phyloP scores from a whole-genome alignment of 2,888 invertebrate genomes.

The Mellilla xanthometata region DNA sequence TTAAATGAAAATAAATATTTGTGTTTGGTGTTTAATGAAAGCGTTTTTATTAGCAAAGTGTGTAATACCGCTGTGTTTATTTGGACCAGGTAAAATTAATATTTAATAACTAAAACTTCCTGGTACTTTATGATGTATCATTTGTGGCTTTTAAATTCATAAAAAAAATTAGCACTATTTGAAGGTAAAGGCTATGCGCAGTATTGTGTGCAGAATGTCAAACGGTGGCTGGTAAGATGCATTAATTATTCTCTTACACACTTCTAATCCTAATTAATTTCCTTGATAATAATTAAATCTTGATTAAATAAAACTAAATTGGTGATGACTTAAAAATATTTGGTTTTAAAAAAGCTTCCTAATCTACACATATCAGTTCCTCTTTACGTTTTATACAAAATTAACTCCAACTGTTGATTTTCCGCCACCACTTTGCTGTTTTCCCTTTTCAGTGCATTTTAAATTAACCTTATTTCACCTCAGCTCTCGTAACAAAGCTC shows the following conservation, averaged over 20 bases:
- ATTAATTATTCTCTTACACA: too few relatives aligned
- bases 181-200: too few relatives aligned
- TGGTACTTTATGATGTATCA: too few relatives aligned
- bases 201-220: too few relatives aligned
- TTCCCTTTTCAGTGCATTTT: slow-evolving; percentile 21
- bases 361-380: background rate
- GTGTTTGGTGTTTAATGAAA: slow-evolving; percentile 22
- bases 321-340: background rate
- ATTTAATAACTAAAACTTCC: too few relatives aligned
- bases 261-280: too few relatives aligned
- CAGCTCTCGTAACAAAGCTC: slow-evolving; percentile 24
- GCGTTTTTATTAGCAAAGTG: slow-evolving; percentile 11
- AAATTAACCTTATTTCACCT: slow-evolving; percentile 24
- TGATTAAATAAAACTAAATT: too few relatives aligned
- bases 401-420: slow-evolving; percentile 12
- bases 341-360: background rate
- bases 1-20: slow-evolving; percentile 33
- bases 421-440: slow-evolving; percentile 10
- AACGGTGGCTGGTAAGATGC: too few relatives aligned
- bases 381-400: slow-evolving; percentile 2
- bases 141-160: too few relatives aligned
- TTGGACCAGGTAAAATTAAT: too few relatives aligned
- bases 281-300: too few relatives aligned
- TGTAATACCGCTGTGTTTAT: background rate
- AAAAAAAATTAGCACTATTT: too few relatives aligned